A percentile compares a stretch with the other conserved stretches of the same genome.
Evolutionary conservation across 2,797 vertebrate species (phyloP).

Genomic region (Melanotaenia parkinsoni): DNA sequence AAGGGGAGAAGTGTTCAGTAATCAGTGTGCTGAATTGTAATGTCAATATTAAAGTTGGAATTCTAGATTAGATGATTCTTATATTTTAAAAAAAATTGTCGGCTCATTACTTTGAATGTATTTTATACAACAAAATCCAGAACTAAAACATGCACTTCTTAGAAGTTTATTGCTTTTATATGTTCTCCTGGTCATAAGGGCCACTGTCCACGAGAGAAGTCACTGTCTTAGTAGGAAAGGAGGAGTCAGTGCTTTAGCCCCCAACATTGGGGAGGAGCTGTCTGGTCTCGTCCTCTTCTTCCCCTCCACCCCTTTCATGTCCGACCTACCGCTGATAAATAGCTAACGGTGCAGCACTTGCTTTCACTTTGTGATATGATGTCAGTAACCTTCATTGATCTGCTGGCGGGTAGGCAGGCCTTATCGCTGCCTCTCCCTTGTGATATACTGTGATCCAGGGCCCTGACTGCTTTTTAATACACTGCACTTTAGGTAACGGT

Average conservation of each 20-base stretch:
- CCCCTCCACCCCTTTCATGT: constrained; percentile 64
- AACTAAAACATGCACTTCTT: constrained; percentile 17
- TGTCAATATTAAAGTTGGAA: constrained; percentile 1
- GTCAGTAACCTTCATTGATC: constrained; percentile 99
- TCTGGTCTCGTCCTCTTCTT: constrained; percentile 44
- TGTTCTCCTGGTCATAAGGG: not conserved
- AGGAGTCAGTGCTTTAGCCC: constrained; percentile 43
- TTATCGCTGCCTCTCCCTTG: constrained; percentile 91
- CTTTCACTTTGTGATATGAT: constrained; percentile 99
- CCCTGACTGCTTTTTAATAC: constrained; percentile 96
- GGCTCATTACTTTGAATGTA: constrained; percentile 33
- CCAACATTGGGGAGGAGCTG: constrained; percentile 42
- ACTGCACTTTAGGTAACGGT: constrained; percentile 88
- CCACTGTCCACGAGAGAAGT: constrained; percentile 32
- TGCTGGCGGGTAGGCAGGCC: constrained; percentile 89
- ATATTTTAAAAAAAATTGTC: constrained; percentile 38
- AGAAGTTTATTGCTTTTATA: constrained; percentile 1
- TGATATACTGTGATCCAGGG: constrained; percentile 93
- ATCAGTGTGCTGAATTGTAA: constrained; percentile 29
- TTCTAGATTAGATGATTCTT: no score
- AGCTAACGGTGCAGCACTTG: constrained; percentile 90
- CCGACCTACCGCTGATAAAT: constrained; percentile 89
- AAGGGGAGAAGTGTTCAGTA: constrained; percentile 20
- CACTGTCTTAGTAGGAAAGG: constrained; percentile 13
- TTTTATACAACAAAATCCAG: constrained; percentile 43